Percentiles rank a stretch among this genome's conserved stretches.
phyloP scores from a whole-genome alignment of 2,797 vertebrate genomes.

The Lagocephalus sceleratus region DNA sequence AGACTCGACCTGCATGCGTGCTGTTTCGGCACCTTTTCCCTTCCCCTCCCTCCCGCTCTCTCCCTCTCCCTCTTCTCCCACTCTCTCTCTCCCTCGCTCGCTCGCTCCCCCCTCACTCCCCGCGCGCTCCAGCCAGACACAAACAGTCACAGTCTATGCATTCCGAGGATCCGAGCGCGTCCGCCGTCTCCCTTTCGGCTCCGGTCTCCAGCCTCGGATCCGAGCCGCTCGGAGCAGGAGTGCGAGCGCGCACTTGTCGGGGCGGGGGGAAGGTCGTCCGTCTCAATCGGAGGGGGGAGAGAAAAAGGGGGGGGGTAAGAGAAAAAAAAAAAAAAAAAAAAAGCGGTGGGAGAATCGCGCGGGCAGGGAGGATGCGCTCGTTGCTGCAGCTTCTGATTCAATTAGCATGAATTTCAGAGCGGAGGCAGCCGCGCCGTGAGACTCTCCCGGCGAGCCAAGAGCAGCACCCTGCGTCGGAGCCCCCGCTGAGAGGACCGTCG shows the following conservation, averaged over 20 bases:
- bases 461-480: constrained; percentile 53
- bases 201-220: constrained; percentile 30
- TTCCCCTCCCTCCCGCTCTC: constrained; percentile 26
- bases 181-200: constrained; percentile 44
- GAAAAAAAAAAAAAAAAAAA: neutral
- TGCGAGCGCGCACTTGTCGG: constrained; percentile 12
- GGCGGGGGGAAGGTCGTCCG: constrained; percentile 19
- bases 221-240: constrained; percentile 23
- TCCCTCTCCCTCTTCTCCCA: constrained; percentile 32
- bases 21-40: constrained; percentile 24
- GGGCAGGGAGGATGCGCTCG: constrained; percentile 69
- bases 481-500: constrained; percentile 47
- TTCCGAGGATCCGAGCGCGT: constrained; percentile 57
- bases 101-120: constrained; percentile 23
- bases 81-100: constrained; percentile 36
- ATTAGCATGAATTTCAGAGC: constrained; percentile 80
- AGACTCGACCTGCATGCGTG: constrained; percentile 29
- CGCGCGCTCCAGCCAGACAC: constrained; percentile 54
- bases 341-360: constrained; percentile 50
- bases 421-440: constrained; percentile 60
- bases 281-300: constrained; percentile 49
- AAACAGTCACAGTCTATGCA: constrained; percentile 58
- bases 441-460: constrained; percentile 50
- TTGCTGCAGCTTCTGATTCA: constrained; percentile 75
- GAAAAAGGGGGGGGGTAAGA: neutral